A percentile compares a stretch with the other conserved stretches of the same genome.
These are phyloP conservation scores for Zaprionus capensis DNA, from an alignment of 1,140 invertebrate species.

Conservation along the genomic window DNA sequence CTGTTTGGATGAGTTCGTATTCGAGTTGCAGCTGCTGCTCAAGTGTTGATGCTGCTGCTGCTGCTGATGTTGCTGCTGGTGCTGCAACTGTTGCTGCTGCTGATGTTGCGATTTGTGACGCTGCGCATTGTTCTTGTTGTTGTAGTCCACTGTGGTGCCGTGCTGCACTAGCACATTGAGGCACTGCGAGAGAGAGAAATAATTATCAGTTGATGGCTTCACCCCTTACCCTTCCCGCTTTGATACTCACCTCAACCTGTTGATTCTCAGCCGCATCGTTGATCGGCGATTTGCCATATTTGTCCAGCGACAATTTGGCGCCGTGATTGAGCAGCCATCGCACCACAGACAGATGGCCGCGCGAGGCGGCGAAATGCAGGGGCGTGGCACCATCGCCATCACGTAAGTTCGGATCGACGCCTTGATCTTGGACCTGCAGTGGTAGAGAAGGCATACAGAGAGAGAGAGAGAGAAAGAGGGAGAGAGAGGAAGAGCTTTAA, in stretches of 20 bases:
- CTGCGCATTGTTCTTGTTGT: conserved; percentile 65
- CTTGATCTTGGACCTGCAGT: conserved; percentile 90
- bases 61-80: conserved; percentile 49
- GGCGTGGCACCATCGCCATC: conserved; percentile 94
- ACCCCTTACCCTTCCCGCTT: not conserved
- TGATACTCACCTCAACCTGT: conserved; percentile 90
- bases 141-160: conserved; percentile 88
- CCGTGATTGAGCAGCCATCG: conserved; percentile 93
- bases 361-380: conserved; percentile 91
- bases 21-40: conserved; percentile 78
- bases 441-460: not conserved
- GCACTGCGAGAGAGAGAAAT: conserved; percentile 85
- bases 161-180: conserved; percentile 91
- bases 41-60: conserved; percentile 62
- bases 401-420: conserved; percentile 91
- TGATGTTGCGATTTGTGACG: conserved; percentile 70
- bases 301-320: conserved; percentile 91
- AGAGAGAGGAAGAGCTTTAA: not conserved
- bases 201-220: not conserved
- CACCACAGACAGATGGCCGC: conserved; percentile 92
- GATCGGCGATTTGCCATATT: conserved; percentile 93
- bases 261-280: conserved; percentile 95
- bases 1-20: conserved; percentile 83
- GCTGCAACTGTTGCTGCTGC: conserved; percentile 39
- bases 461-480: not conserved